Conservation (phyloP, 92 coral and sea anemone genomes). For the Pocillopora grandis region DNA sequence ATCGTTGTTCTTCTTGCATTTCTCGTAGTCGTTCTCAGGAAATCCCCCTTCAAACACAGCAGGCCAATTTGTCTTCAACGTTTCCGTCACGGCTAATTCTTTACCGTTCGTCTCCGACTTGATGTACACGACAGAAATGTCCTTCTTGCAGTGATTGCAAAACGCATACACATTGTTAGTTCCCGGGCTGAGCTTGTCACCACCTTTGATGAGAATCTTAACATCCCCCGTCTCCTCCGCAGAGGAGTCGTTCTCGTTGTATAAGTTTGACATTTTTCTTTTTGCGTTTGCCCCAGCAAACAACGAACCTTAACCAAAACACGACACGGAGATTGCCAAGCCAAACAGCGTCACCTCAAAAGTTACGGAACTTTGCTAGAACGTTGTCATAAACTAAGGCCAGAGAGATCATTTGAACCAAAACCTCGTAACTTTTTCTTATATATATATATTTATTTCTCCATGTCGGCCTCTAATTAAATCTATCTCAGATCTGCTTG, state of each 20-base stretch:
- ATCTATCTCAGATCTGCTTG: constrained; percentile 12
- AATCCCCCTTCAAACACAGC: constrained; percentile 39
- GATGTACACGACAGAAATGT: constrained; percentile 84
- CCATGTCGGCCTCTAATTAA: constrained; percentile 34
- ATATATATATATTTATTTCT: neutral
- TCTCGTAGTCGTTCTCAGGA: constrained; percentile 78
- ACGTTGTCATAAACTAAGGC: neutral
- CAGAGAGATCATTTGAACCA: constrained; percentile 8
- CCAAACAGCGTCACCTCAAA: too few species aligned
- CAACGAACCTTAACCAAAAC: neutral
- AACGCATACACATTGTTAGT: constrained; percentile 72
- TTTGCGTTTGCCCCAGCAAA: neutral
- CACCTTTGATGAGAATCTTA: constrained; percentile 72
- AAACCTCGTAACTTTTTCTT: constrained; percentile 25
- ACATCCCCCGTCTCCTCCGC: constrained; percentile 77
- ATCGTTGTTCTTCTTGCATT: constrained; percentile 81
- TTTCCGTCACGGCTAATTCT: constrained; percentile 54
- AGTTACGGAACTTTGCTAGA: neutral
- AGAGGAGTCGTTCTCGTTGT: constrained; percentile 32
- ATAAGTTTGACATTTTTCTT: constrained; percentile 46
- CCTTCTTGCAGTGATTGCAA: constrained; percentile 88
- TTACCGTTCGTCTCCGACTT: constrained; percentile 84
- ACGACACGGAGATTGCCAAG: neutral
- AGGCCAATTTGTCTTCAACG: constrained; percentile 63
- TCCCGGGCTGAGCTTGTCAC: constrained; percentile 55